phyloP scores from a whole-genome alignment of 2,797 vertebrate genomes.

The Thalassophryne amazonica region DNA sequence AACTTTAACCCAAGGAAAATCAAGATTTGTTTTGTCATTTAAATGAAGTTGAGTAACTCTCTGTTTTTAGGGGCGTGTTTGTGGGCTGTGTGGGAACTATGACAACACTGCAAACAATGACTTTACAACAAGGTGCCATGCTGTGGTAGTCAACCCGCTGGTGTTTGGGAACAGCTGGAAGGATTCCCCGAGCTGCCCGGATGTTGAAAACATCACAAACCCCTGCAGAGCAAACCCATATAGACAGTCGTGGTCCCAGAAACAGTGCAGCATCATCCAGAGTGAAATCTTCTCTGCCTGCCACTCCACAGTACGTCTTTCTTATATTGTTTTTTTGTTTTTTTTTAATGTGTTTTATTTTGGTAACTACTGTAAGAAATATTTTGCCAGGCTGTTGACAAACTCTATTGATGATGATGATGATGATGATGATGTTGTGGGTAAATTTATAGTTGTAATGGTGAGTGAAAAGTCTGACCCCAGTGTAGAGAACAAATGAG shows the following conservation, averaged over 20 bases:
- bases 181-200: slow-evolving; percentile 77
- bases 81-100: slow-evolving; percentile 87
- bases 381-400: too few relatives aligned
- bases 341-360: too few relatives aligned
- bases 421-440: not conserved
- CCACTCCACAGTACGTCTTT: slow-evolving; percentile 76
- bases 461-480: too few relatives aligned
- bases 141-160: slow-evolving; percentile 71
- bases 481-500: too few relatives aligned
- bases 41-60: not conserved
- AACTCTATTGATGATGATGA: too few relatives aligned
- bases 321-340: not conserved
- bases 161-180: slow-evolving; percentile 89
- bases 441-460: too few relatives aligned
- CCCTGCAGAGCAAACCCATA: slow-evolving; percentile 78
- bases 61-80: slow-evolving; percentile 74
- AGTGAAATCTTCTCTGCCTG: slow-evolving; percentile 75
- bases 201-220: slow-evolving; percentile 50
- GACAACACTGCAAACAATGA: slow-evolving; percentile 83
- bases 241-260: slow-evolving; percentile 81
- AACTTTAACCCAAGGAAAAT: not conserved
- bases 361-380: too few relatives aligned
- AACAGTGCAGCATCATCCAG: slow-evolving; percentile 81
- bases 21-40: not conserved
- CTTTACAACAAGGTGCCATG: slow-evolving; percentile 79